Evolutionary conservation across 2,797 vertebrate species (phyloP), one percentile per base, ranked within the genome.

Genomic region (Agapornis canus): DNA sequence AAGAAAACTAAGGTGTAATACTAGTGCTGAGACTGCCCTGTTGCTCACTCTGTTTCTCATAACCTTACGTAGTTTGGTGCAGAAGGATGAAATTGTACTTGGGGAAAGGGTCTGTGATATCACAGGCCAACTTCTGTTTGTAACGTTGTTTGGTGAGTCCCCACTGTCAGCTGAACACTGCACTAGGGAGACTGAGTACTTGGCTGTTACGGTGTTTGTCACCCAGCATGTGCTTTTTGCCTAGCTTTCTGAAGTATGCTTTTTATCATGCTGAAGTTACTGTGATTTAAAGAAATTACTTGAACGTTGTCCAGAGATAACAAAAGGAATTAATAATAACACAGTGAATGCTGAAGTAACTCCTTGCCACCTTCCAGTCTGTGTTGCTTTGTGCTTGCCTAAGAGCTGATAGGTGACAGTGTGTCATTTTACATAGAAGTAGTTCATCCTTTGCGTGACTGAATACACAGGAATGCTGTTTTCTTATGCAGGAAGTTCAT

Each of bases 21-120:
- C 54, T 32, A 13, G 31, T 39, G 25, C 9, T 25, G 4, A 4
- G 27, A 26, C 12, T 32, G 0, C 9, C 6, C 16, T 76, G 6
- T 51, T 2, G 5, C 13, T 52, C 21, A 6, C 12, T 57, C 17
- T 0, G 2, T 49, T 82, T 35, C 48, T 88, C 0, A 0, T 71
- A 19, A 66, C 22, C 26, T 70, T 68, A 11, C 4, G 2, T 47
- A 9, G 6, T 75, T 78, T 42, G 9, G 9, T 61, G 13, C 20
- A 29, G 48, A 59, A 51, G 5, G n/a, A 12, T 35, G 42, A 60
- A 60, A 13, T 31, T 1, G 0, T 54, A 23, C 22, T 2, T 7
- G 4, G 20, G 31, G 26, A 61, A 22, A 48, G 27, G 3, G 3
- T 64, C 48, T 90, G 19, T 51, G 51, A 6, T 43, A 42, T 3